Base-by-base conservation (phyloP, 2,113 vertebrate species). In the Aythya baeri region DNA sequence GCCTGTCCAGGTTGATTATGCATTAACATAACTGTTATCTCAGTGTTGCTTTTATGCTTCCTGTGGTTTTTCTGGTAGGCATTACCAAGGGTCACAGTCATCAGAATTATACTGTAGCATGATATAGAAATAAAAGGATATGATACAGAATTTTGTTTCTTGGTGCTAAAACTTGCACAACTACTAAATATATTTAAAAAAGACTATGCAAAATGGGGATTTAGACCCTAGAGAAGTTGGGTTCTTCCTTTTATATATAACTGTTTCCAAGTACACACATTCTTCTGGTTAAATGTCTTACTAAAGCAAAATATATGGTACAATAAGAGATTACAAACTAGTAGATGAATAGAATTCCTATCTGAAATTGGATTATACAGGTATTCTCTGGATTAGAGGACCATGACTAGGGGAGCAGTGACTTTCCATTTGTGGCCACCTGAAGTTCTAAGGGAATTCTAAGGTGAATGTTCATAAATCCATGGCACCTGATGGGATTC, bases 191-290 rank as follows among this genome's bases (percentile, higher is more conserved):
- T 29, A 22, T 29, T 70, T 88, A 68, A 82, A 73, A 75, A 12
- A 0, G 57, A 17, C 2, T 52, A 27, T 36, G 7, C 0, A 52
- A 57, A 78, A 54, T 38, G 22, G 3, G 3, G 20, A 57, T 58
- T 80, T 84, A n/a, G 11, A 61, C 7, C 13, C 76, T 61, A 61
- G 15, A 84, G 34, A 57, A 81, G 68, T 21, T 43, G 5, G 25
- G 32, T 38, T 2, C 0, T 49, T 81, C 23, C 5, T 73, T 89
- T 74, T 23, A 52, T 84, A 91, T 83, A 52, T 27, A 84, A 32
- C 6, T 74, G 29, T 65, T 52, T 11, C 9, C 44, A 89, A 81
- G 27, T 23, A 50, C 26, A 63, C 1, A 9, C 3, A 58, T 82
- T 74, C 15, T 72, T 73, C 54, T 65, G 2, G 11, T 77, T 79